These are phyloP conservation scores for Botia almorhae DNA, from an alignment of 2,797 vertebrate species.

Conservation along the genomic window DNA sequence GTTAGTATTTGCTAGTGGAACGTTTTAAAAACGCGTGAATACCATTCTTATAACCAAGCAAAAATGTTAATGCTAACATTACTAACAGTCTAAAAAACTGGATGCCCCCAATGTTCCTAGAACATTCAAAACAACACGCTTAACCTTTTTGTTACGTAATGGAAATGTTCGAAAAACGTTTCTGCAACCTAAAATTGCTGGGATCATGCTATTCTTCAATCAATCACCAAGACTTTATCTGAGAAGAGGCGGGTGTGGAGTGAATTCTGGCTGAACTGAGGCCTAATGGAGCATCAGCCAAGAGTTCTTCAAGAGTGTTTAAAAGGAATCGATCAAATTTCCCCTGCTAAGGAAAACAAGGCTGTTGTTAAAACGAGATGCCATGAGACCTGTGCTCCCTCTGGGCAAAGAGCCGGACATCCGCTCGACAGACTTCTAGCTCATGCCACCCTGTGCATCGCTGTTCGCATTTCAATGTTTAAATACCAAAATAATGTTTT, in stretches of 20 bases:
- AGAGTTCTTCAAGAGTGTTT: constrained; percentile 60
- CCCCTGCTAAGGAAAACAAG: constrained; percentile 64
- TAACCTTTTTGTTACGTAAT: no score
- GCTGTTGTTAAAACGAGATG: constrained; percentile 57
- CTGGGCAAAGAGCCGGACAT: constrained; percentile 47
- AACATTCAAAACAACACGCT: no score
- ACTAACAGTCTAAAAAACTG: no score
- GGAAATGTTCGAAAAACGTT: no score
- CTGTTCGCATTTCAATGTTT: not conserved
- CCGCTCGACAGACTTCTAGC: not conserved
- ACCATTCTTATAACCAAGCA: no score
- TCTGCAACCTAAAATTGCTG: no score
- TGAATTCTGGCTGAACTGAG: constrained; percentile 61
- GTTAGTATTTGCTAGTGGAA: no score
- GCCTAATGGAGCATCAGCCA: constrained; percentile 63
- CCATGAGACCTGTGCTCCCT: constrained; percentile 60
- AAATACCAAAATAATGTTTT: not conserved
- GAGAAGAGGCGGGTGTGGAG: constrained; percentile 44
- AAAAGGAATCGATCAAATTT: constrained; percentile 66
- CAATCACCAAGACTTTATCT: constrained; percentile 38
- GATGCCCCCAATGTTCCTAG: no score
- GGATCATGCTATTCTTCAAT: constrained; percentile 36
- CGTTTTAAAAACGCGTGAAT: no score
- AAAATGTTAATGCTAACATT: no score
- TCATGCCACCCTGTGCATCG: not conserved